Evolutionary conservation across 2,113 vertebrate species (phyloP).

Genomic region (Abramis brama): DNA sequence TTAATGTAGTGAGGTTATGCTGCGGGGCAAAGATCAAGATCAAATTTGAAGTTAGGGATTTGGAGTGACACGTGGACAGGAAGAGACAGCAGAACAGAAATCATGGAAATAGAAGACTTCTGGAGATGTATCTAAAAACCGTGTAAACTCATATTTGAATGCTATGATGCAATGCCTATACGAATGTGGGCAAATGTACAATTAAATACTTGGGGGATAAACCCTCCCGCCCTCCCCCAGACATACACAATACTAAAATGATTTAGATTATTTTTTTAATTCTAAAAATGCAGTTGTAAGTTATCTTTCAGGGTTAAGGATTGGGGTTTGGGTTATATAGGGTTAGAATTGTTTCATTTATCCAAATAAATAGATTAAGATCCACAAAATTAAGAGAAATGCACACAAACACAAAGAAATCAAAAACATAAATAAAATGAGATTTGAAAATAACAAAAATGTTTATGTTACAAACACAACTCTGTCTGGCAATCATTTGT

Average conservation of each 20-base stretch:
- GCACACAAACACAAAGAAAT: too few species aligned
- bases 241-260: neutral
- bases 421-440: too few species aligned
- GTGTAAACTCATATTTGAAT: neutral
- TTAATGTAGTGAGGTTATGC: neutral
- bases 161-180: neutral
- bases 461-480: too few species aligned
- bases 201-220: neutral
- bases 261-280: neutral
- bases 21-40: neutral
- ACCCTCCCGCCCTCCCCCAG: neutral
- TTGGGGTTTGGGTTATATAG: neutral
- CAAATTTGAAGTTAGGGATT: neutral
- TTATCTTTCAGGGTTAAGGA: neutral
- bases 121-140: neutral
- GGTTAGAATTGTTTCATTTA: neutral
- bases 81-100: constrained; percentile 3
- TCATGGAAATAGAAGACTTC: neutral
- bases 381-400: too few species aligned
- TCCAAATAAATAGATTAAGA: neutral
- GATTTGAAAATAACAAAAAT: too few species aligned
- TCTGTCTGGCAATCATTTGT: too few species aligned
- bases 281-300: neutral
- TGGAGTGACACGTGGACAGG: neutral
- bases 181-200: neutral